These are phyloP conservation scores for Campoplex nolae DNA, from an alignment of 2,888 invertebrate genomes.

Conservation along the genomic window DNA sequence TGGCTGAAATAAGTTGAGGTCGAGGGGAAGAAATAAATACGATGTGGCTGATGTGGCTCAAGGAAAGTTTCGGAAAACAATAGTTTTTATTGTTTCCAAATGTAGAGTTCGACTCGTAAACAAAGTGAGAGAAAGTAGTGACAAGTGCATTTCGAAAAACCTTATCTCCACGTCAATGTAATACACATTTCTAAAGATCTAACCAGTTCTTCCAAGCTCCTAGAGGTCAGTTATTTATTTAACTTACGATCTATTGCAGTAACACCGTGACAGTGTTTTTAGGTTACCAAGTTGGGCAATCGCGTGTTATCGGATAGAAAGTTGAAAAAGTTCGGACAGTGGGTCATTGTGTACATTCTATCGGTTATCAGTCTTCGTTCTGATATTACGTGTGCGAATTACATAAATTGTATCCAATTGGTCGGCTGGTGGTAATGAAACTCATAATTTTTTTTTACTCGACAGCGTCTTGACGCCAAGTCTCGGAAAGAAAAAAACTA, in stretches of 20 bases:
- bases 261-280: background rate
- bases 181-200: background rate
- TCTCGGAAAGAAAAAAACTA: no score
- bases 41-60: background rate
- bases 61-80: background rate
- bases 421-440: constrained; percentile 1
- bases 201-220: background rate
- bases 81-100: background rate
- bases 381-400: background rate
- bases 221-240: background rate
- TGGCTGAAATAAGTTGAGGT: background rate
- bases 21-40: background rate
- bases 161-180: background rate
- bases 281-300: background rate
- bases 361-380: background rate
- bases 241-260: constrained; percentile 4
- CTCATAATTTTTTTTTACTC: background rate
- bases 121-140: no score
- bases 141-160: background rate
- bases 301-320: background rate
- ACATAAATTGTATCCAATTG: background rate
- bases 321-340: background rate
- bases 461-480: no score
- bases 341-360: background rate
- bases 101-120: no score